Evolutionary conservation across 2,797 vertebrate genomes (phyloP).

Genomic region (Fistularia commersonii): DNA sequence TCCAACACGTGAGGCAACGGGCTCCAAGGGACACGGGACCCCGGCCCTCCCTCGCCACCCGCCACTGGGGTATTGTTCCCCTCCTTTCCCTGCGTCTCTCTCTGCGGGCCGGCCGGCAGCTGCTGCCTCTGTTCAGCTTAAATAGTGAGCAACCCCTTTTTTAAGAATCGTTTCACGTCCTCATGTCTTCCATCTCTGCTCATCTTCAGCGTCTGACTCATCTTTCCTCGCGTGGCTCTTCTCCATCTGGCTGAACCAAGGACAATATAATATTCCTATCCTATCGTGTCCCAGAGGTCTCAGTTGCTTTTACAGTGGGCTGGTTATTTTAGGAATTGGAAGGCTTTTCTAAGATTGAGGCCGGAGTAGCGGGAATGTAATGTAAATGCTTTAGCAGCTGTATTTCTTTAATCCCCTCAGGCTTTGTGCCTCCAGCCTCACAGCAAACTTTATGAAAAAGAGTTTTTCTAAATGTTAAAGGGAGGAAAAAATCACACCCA

Average conservation of each 20-base stretch:
- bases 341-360: slow-evolving; percentile 7
- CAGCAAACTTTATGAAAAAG: slow-evolving; percentile 19
- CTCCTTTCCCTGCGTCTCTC: slow-evolving; percentile 18
- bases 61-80: slow-evolving; percentile 15
- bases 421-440: slow-evolving; percentile 16
- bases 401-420: slow-evolving; percentile 16
- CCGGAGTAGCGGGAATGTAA: slow-evolving; percentile 3
- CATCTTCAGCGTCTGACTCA: slow-evolving; percentile 17
- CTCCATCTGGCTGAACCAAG: slow-evolving; percentile 8
- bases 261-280: slow-evolving; percentile 11
- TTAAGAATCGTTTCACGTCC: slow-evolving; percentile 36
- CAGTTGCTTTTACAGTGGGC: not conserved
- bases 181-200: slow-evolving; percentile 3
- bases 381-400: slow-evolving; percentile 26
- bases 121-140: slow-evolving; percentile 32
- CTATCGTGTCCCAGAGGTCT: slow-evolving; percentile 4
- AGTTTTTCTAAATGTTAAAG: slow-evolving; percentile 12
- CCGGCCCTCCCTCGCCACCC: slow-evolving; percentile 7
- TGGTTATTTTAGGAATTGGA: slow-evolving; percentile 12
- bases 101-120: slow-evolving; percentile 24
- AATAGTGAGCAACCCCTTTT: slow-evolving; percentile 22
- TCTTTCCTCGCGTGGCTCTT: slow-evolving; percentile 17
- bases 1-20: too few species aligned
- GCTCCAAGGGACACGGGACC: too few species aligned
- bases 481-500: not conserved